phyloP scores from a whole-genome alignment of 2,797 vertebrate genomes.

The Etheostoma perlongum region DNA sequence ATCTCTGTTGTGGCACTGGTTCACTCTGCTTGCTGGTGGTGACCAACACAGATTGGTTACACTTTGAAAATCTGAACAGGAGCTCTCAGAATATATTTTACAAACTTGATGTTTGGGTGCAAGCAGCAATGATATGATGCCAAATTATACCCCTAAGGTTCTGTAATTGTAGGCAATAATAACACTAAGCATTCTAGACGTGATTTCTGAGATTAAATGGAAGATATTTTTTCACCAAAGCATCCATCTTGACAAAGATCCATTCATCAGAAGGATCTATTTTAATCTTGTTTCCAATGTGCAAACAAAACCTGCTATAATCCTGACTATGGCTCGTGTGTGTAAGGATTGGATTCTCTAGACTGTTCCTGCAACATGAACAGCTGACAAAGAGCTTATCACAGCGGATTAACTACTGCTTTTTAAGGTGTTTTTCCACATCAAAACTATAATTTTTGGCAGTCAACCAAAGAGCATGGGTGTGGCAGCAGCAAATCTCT shows the following conservation, averaged over 20 bases:
- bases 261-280: slow-evolving; percentile 60
- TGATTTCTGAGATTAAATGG: slow-evolving; percentile 34
- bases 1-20: slow-evolving; percentile 25
- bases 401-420: slow-evolving; percentile 67
- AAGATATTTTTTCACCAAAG: slow-evolving; percentile 54
- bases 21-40: slow-evolving; percentile 33
- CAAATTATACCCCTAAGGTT: slow-evolving; percentile 10
- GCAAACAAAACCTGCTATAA: slow-evolving; percentile 74
- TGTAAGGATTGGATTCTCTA: slow-evolving; percentile 65
- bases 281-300: slow-evolving; percentile 63
- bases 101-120: slow-evolving; percentile 24
- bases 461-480: slow-evolving; percentile 67
- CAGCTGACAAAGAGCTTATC: slow-evolving; percentile 78
- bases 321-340: slow-evolving; percentile 52
- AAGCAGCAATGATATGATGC: slow-evolving; percentile 28
- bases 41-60: slow-evolving; percentile 26
- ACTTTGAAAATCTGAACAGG: slow-evolving; percentile 37
- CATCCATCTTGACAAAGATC: slow-evolving; percentile 32
- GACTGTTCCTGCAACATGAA: slow-evolving; percentile 70
- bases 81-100: slow-evolving; percentile 14
- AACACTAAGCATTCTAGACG: slow-evolving; percentile 14
- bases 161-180: slow-evolving; percentile 20
- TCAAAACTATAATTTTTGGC: slow-evolving; percentile 65
- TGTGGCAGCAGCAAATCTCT: slow-evolving; percentile 62
- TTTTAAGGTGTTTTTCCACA: slow-evolving; percentile 74